Conservation (phyloP, 2,113 vertebrate genomes). For the Channa argus region DNA sequence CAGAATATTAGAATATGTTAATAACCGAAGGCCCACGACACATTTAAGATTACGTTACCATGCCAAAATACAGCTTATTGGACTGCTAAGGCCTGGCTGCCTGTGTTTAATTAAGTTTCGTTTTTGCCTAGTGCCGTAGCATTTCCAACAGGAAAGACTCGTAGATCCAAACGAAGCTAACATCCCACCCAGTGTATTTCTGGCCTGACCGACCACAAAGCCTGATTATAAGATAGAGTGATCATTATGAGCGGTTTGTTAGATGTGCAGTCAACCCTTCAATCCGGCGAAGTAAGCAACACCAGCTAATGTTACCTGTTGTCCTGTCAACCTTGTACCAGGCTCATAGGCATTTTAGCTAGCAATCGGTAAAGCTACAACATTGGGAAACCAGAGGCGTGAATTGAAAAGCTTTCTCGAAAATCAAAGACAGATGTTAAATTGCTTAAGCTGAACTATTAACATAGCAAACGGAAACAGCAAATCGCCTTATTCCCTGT, state of each 20-base stretch:
- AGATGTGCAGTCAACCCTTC: constrained; percentile 3
- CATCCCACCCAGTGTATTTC: constrained; percentile 7
- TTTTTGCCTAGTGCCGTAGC: constrained; percentile 15
- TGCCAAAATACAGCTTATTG: neutral
- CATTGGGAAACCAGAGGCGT: neutral
- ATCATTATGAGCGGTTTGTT: neutral
- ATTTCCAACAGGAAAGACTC: neutral
- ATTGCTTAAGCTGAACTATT: no score
- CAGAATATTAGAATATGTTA: neutral
- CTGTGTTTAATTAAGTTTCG: constrained; percentile 39
- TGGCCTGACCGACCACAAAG: constrained; percentile 10
- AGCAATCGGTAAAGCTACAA: neutral
- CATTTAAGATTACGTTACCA: neutral
- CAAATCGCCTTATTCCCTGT: neutral
- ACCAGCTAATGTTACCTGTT: constrained; percentile 15
- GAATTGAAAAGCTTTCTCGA: neutral
- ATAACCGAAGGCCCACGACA: neutral
- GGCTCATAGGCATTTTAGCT: constrained; percentile 2
- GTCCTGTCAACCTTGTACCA: constrained; percentile 21
- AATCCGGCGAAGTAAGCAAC: neutral
- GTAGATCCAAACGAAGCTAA: constrained; percentile 8
- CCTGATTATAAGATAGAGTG: neutral
- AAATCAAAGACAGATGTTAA: neutral
- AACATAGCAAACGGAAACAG: neutral
- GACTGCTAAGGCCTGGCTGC: neutral